Evolutionary conservation across 2,888 invertebrate species (phyloP).

Genomic region (Tenthredo distinguenda): DNA sequence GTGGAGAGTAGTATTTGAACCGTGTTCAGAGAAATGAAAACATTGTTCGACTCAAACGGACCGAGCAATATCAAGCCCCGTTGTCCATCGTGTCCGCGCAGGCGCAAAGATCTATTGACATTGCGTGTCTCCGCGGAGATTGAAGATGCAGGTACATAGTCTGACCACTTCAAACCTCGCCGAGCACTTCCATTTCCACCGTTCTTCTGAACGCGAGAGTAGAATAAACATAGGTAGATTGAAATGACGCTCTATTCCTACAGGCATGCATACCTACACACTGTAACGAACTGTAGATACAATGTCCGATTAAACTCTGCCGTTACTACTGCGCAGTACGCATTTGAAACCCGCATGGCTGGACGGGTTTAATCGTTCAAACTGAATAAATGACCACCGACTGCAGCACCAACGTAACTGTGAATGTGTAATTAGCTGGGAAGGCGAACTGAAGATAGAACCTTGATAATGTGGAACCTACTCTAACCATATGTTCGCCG

Average conservation of each 20-base stretch:
- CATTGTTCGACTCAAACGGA: conserved; percentile 43
- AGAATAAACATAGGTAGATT: neutral
- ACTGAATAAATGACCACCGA: neutral
- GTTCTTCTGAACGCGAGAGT: neutral
- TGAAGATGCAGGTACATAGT: conserved; percentile 14
- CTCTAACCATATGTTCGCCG: neutral
- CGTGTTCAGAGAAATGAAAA: conserved; percentile 36
- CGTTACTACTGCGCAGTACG: neutral
- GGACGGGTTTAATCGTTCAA: neutral
- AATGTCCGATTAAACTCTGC: conserved; percentile 1
- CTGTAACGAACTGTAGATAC: neutral
- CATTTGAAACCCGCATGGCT: neutral
- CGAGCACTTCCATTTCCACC: neutral
- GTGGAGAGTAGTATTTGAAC: neutral
- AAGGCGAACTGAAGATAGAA: neutral
- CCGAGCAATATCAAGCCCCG: conserved; percentile 32
- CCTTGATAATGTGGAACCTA: neutral
- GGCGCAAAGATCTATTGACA: conserved; percentile 43
- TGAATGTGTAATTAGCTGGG: neutral
- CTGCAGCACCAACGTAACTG: neutral
- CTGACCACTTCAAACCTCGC: neutral
- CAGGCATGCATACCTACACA: neutral
- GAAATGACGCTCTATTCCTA: neutral
- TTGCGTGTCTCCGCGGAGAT: conserved; percentile 39
- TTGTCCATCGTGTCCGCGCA: neutral